These are phyloP conservation scores for Neodiprion fabricii DNA, from an alignment of 1,140 invertebrate genomes.

Conservation along the genomic window DNA sequence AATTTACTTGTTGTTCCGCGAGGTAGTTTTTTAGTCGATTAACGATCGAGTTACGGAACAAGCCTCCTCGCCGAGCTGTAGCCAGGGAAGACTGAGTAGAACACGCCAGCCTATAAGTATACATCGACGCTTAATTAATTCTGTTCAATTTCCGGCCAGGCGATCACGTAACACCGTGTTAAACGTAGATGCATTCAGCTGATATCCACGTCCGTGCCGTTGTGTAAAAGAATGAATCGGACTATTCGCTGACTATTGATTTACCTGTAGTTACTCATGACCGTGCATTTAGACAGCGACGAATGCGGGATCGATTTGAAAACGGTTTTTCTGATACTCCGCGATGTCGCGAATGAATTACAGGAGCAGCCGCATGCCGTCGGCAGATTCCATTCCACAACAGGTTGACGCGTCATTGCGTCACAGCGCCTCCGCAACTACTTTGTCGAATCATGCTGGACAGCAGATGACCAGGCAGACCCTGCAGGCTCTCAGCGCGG, in stretches of 20 bases:
- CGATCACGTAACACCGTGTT: neutral
- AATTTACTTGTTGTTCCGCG: too few relatives aligned
- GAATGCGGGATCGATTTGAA: conserved; percentile 18
- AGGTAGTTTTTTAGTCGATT: too few relatives aligned
- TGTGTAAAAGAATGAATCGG: neutral
- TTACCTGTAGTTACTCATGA: neutral
- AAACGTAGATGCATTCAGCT: neutral
- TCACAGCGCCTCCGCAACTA: conserved; percentile 56
- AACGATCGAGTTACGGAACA: too few relatives aligned
- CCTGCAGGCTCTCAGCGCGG: conserved; percentile 78
- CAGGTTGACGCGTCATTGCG: conserved; percentile 59
- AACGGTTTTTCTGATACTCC: conserved; percentile 29
- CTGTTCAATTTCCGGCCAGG: neutral
- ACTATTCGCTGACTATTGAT: conserved; percentile 18
- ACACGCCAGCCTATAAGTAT: neutral
- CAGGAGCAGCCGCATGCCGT: conserved; percentile 69
- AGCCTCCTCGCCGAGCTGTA: too few relatives aligned
- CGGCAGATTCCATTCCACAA: conserved; percentile 64
- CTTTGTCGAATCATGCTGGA: conserved; percentile 51
- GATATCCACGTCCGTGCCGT: neutral
- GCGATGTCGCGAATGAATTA: neutral
- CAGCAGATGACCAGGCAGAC: conserved; percentile 79
- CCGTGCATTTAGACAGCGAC: too few relatives aligned
- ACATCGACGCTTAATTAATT: neutral
- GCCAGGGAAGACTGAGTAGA: too few relatives aligned